A percentile compares a stretch with the other conserved stretches of the same genome.
Evolutionary conservation across 2,113 vertebrate genomes (phyloP).

Genomic region (Myrmophylax atrothorax): DNA sequence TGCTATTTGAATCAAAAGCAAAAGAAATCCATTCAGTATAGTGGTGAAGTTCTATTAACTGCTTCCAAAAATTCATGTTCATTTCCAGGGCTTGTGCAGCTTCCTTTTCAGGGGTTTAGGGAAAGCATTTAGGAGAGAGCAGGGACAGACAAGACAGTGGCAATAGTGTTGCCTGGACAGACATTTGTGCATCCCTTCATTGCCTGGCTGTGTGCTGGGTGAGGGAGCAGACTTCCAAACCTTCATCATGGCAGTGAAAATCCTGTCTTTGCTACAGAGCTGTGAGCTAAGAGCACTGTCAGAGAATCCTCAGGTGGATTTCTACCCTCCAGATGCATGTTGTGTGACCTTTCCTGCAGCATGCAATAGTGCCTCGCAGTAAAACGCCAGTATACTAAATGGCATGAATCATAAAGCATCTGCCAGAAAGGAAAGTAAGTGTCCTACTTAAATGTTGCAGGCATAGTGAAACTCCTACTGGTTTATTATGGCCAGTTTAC

Average conservation of each 20-base stretch:
- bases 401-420: neutral
- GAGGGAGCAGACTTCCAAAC: neutral
- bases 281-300: neutral
- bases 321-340: neutral
- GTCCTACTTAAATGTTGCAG: neutral
- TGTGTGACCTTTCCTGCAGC: neutral
- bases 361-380: neutral
- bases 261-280: neutral
- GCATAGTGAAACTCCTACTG: neutral
- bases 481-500: neutral
- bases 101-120: neutral
- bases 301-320: neutral
- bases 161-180: neutral
- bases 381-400: neutral
- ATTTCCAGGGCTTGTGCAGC: neutral
- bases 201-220: neutral
- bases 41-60: fast-evolving
- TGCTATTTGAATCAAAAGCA: neutral
- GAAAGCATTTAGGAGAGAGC: neutral
- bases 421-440: neutral
- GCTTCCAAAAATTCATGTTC: neutral
- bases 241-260: neutral
- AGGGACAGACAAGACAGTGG: fast-evolving
- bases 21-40: neutral
- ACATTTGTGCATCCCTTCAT: neutral